A percentile compares a stretch with the other conserved stretches of the same genome.
Conservation (phyloP, 2,888 invertebrate species). For the Andrena marginata region DNA sequence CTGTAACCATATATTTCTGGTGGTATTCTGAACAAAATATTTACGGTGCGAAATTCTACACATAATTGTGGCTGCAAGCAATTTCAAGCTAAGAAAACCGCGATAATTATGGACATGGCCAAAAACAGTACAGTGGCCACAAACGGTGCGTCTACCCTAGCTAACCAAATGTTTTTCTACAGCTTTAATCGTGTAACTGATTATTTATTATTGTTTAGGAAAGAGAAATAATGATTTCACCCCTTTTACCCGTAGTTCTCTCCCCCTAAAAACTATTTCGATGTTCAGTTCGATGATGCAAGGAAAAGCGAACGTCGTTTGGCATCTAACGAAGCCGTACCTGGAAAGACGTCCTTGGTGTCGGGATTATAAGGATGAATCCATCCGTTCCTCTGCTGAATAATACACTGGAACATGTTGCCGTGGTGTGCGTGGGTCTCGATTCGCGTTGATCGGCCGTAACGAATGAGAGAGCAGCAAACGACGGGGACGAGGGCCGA, state of each 20-base stretch:
- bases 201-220: neutral
- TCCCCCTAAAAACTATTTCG: neutral
- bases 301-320: constrained; percentile 5
- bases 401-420: constrained; percentile 93
- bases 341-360: constrained; percentile 91
- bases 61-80: too few relatives aligned
- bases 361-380: constrained; percentile 90
- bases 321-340: constrained; percentile 82
- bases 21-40: too few relatives aligned
- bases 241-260: neutral
- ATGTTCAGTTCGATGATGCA: neutral
- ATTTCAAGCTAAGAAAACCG: too few relatives aligned
- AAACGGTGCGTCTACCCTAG: too few relatives aligned
- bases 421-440: constrained; percentile 29
- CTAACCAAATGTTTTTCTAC: neutral
- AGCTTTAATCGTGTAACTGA: neutral
- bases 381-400: constrained; percentile 92
- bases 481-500: constrained; percentile 9
- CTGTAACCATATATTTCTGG: too few relatives aligned
- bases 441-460: constrained; percentile 38
- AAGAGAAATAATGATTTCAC: neutral
- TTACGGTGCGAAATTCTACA: too few relatives aligned
- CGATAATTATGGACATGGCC: too few relatives aligned
- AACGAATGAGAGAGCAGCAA: constrained; percentile 18
- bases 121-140: too few relatives aligned